These are phyloP conservation scores for Pseudorectes ferrugineus DNA, from an alignment of 2,113 vertebrate species.

Conservation along the genomic window DNA sequence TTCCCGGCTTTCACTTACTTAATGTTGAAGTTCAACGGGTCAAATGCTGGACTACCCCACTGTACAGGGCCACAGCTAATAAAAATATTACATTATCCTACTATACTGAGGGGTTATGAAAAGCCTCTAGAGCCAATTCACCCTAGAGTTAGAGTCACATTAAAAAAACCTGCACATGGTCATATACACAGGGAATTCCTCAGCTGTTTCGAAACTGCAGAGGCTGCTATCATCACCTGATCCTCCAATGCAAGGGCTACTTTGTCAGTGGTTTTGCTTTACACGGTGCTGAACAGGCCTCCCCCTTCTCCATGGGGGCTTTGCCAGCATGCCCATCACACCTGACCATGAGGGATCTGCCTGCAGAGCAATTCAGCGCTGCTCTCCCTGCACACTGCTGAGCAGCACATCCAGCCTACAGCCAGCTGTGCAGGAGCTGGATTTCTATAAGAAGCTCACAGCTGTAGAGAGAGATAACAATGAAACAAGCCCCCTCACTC, in stretches of 20 bases:
- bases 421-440: not conserved
- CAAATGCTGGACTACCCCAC: not conserved
- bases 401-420: not conserved
- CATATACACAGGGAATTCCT: not conserved
- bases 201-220: not conserved
- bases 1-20: not conserved
- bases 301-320: not conserved
- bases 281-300: not conserved
- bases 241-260: not conserved
- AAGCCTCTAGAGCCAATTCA: not conserved
- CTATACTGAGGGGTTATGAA: not conserved
- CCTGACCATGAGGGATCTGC: not conserved
- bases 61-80: not conserved
- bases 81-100: not conserved
- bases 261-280: not conserved
- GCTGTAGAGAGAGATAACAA: not conserved
- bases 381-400: not conserved
- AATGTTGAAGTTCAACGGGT: not conserved
- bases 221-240: not conserved
- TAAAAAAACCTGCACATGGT: not conserved
- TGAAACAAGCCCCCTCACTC: not conserved
- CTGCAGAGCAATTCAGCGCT: not conserved
- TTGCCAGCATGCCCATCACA: not conserved
- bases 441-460: not conserved
- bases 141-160: too few species aligned